Evolutionary conservation across 2,888 invertebrate genomes (phyloP), one percentile per base, ranked within the genome.

Genomic region (Malachius bipustulatus): DNA sequence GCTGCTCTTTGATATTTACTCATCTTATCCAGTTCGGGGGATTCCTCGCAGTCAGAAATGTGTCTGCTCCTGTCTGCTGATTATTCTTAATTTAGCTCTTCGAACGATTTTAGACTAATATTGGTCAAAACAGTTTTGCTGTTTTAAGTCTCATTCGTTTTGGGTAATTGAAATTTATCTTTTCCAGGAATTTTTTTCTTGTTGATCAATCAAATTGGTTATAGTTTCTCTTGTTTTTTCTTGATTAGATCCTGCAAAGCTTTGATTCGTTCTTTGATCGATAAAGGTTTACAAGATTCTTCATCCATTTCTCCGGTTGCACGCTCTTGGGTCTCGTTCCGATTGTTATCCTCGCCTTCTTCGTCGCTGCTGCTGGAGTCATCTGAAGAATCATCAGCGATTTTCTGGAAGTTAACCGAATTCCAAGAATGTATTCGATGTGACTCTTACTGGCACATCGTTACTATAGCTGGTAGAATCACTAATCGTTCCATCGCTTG

Each of bases 51-150:
- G 48, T 77, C 77, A 1, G 77, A 78, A 41, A 77, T 69, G 41
- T 73, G 73, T 35, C 75, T 65, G 45, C 77, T 77, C 61, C 77
- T 68, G 52, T 80, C 79, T 0, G 77, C 78, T 1, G 80, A 78
- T n/a, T n/a, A n/a, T 49, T 76, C 77, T 42, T 69, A 68, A 4
- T 10, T 6, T 30, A 65, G 65, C 30, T 57, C 68, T n/a, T 58
- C 59, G 19, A 52, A 53, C 2, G 58, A 57, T 36, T 66, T 60
- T 16, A 64, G 41, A 37, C 50, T 55, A 41, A 54, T 58, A 39
- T 51, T 50, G 4, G 54, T 50, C 13, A 55, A 49, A 14, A 48
- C 36, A 32, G 27, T 8, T 10, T 51, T 47, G 44, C 47, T 47
- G 36, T 47, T 48, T 43, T 47, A 44, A 14, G 38, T 43, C 36